Evolutionary conservation across 2,888 invertebrate genomes (phyloP).

Genomic region (Amphipoea oculea): DNA sequence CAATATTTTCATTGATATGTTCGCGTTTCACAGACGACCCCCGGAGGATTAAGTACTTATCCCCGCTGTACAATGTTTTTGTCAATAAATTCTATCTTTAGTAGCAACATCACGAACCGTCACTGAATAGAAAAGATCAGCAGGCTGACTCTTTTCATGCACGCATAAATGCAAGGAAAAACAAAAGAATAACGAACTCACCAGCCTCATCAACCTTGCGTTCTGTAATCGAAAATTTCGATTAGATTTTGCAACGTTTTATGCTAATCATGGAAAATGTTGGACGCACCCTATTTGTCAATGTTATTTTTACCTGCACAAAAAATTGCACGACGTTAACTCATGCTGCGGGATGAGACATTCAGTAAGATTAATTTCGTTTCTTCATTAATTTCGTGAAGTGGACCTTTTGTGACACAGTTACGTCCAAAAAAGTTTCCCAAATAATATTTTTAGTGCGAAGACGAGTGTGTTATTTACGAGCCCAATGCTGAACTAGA

Average conservation of each 20-base stretch:
- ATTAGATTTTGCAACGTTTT: neutral
- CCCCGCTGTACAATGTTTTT: conserved; percentile 51
- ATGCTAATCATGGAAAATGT: neutral
- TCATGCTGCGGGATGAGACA: neutral
- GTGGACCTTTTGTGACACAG: conserved; percentile 18
- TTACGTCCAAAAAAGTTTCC: conserved; percentile 29
- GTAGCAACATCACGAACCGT: conserved; percentile 25
- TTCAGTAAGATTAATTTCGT: neutral
- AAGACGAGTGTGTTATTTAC: conserved; percentile 61
- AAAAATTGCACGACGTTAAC: neutral
- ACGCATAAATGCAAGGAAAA: neutral
- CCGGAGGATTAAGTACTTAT: conserved; percentile 58
- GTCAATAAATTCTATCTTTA: conserved; percentile 62
- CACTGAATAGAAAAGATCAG: neutral
- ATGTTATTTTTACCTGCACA: neutral
- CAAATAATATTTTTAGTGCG: conserved; percentile 65
- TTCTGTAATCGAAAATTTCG: neutral
- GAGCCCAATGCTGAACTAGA: conserved; percentile 46
- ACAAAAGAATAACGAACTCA: neutral
- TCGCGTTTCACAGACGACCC: conserved; percentile 48
- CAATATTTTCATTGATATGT: conserved; percentile 61
- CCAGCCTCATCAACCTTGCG: neutral
- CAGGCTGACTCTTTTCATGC: neutral
- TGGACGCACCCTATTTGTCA: neutral
- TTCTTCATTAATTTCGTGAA: neutral